phyloP scores from a whole-genome alignment of 2,113 vertebrate species.

The Rhinolophus ferrumequinum region DNA sequence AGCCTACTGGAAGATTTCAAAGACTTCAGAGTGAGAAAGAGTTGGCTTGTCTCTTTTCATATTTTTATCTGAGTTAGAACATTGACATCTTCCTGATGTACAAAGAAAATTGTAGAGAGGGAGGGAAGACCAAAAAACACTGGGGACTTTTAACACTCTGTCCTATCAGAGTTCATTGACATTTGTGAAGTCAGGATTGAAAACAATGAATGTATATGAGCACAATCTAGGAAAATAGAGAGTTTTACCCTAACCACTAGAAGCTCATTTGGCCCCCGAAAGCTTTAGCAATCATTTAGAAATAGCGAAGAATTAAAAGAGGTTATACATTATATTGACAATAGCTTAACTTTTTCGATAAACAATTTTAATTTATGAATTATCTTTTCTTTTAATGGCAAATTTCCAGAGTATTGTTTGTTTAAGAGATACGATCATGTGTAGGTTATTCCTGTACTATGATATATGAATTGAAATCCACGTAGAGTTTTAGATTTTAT shows the following conservation, averaged over 20 bases:
- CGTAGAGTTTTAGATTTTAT: neutral
- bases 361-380: slow-evolving; percentile 22
- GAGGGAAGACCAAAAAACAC: neutral
- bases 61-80: slow-evolving; percentile 67
- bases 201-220: slow-evolving; percentile 9
- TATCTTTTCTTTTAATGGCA: slow-evolving; percentile 57
- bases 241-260: neutral
- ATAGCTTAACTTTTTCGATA: slow-evolving; percentile 13
- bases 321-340: slow-evolving; percentile 25
- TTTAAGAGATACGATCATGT: neutral
- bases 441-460: neutral
- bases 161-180: slow-evolving; percentile 3
- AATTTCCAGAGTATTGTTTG: slow-evolving; percentile 40
- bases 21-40: slow-evolving; percentile 88
- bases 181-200: neutral
- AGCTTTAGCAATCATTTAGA: slow-evolving; percentile 37
- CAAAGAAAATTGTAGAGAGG: slow-evolving; percentile 28
- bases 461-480: neutral
- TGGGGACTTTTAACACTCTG: neutral
- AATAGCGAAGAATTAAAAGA: neutral
- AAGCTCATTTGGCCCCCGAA: neutral
- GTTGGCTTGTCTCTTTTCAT: slow-evolving; percentile 80
- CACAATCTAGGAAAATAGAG: slow-evolving; percentile 3
- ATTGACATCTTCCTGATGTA: slow-evolving; percentile 49
- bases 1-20: slow-evolving; percentile 91